Percentiles rank a stretch among this genome's conserved stretches.
Conservation (phyloP, 2,797 vertebrate genomes). For the Centroberyx gerrardi region DNA sequence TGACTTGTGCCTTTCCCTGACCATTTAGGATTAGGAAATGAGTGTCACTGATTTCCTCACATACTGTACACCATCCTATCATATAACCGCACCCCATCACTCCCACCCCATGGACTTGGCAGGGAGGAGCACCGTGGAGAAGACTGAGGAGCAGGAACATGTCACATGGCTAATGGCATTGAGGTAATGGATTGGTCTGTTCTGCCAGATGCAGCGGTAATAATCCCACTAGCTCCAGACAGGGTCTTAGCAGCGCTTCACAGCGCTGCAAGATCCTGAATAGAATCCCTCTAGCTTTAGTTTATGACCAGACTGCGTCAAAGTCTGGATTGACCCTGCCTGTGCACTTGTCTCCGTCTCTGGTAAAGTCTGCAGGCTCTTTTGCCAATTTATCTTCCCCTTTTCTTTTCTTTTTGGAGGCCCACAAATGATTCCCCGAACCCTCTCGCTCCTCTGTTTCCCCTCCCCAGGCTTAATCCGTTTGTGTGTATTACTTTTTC, state of each 20-base stretch:
- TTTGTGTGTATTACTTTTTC: slow-evolving; percentile 36
- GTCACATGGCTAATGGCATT: slow-evolving; percentile 74
- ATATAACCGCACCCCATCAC: background rate
- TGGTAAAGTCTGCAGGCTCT: slow-evolving; percentile 76
- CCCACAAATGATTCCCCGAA: slow-evolving; percentile 39
- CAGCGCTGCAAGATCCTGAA: slow-evolving; percentile 64
- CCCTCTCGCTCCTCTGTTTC: slow-evolving; percentile 28
- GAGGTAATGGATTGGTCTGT: slow-evolving; percentile 77
- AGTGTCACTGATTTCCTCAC: slow-evolving; percentile 58
- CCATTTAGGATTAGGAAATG: slow-evolving; percentile 44
- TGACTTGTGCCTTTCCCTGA: slow-evolving; percentile 12
- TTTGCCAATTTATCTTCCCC: slow-evolving; percentile 78
- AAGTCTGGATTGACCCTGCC: slow-evolving; percentile 72
- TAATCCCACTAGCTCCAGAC: slow-evolving; percentile 71
- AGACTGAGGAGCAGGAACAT: slow-evolving; percentile 64
- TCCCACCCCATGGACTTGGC: slow-evolving; percentile 40
- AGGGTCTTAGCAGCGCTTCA: slow-evolving; percentile 72
- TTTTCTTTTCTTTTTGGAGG: slow-evolving; percentile 51
- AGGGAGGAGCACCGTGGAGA: slow-evolving; percentile 40
- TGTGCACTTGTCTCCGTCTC: slow-evolving; percentile 80
- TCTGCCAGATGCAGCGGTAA: slow-evolving; percentile 76
- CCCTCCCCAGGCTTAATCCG: background rate
- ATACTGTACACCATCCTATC: slow-evolving; percentile 30
- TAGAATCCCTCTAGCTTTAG: slow-evolving; percentile 71
- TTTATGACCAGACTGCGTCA: slow-evolving; percentile 75